These are phyloP conservation scores for Forbesichthys agassizii DNA, from an alignment of 2,113 vertebrate genomes.

Conservation along the genomic window DNA sequence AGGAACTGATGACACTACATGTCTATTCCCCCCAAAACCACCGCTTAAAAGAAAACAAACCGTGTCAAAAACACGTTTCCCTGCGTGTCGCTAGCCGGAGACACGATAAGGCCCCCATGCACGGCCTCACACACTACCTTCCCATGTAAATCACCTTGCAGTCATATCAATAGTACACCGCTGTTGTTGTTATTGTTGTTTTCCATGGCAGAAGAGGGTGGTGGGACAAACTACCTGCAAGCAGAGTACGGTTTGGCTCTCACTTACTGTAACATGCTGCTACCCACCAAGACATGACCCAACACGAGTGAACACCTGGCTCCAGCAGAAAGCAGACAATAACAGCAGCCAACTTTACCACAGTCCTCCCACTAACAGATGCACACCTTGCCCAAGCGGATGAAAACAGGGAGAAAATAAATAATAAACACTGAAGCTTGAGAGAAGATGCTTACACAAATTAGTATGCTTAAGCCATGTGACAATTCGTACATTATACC, in stretches of 20 bases:
- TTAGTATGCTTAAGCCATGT: constrained; percentile 38
- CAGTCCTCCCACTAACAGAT: constrained; percentile 40
- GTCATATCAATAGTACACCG: too few relatives aligned
- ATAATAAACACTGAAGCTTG: constrained; percentile 15
- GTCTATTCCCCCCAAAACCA: constrained; percentile 48
- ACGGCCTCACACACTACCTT: constrained; percentile 21
- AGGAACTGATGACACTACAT: constrained; percentile 76
- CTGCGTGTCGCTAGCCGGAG: constrained; percentile 3
- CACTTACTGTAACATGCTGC: constrained; percentile 52
- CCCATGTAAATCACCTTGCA: constrained; percentile 49
- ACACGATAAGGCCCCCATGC: too few relatives aligned
- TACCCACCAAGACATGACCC: constrained; percentile 65
- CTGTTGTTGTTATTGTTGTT: background rate
- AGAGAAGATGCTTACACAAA: constrained; percentile 47
- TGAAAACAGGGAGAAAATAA: constrained; percentile 17
- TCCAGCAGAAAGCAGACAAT: constrained; percentile 45
- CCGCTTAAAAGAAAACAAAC: constrained; percentile 10
- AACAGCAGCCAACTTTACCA: constrained; percentile 44
- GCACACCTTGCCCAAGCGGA: constrained; percentile 25
- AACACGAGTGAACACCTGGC: constrained; percentile 73
- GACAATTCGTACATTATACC: constrained; percentile 22
- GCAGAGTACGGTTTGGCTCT: constrained; percentile 42
- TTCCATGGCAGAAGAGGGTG: constrained; percentile 13
- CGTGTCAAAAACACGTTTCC: constrained; percentile 64
- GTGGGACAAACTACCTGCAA: constrained; percentile 31